These are phyloP conservation scores for Augochlorella aurata DNA, from an alignment of 2,888 invertebrate genomes.

Conservation along the genomic window DNA sequence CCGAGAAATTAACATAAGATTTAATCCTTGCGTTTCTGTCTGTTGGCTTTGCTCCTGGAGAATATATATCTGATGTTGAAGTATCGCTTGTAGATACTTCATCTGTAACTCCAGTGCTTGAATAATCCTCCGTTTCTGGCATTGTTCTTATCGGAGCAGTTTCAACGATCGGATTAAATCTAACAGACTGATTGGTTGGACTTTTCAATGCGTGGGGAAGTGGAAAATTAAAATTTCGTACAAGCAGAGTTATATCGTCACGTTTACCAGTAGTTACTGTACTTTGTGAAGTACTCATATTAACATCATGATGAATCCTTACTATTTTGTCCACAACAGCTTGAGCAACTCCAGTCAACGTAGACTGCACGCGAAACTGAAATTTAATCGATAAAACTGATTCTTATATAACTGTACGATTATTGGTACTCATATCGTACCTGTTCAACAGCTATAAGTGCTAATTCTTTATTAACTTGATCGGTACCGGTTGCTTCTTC, in stretches of 20 bases:
- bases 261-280: slow-evolving; percentile 84
- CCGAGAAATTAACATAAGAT: slow-evolving; percentile 92
- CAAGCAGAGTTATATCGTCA: slow-evolving; percentile 92
- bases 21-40: slow-evolving; percentile 88
- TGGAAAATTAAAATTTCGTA: slow-evolving; percentile 93
- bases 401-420: neutral
- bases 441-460: slow-evolving; percentile 91
- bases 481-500: slow-evolving; percentile 90
- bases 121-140: slow-evolving; percentile 65
- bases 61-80: slow-evolving; percentile 78
- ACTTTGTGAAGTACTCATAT: slow-evolving; percentile 84
- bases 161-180: slow-evolving; percentile 86
- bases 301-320: slow-evolving; percentile 91
- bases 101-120: slow-evolving; percentile 66
- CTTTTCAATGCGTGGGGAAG: slow-evolving; percentile 86
- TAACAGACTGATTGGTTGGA: slow-evolving; percentile 83
- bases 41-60: slow-evolving; percentile 80
- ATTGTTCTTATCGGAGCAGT: slow-evolving; percentile 75
- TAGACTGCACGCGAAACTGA: slow-evolving; percentile 89
- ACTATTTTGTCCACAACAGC: slow-evolving; percentile 92
- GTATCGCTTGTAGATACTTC: slow-evolving; percentile 80
- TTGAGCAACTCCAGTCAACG: slow-evolving; percentile 92
- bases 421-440: slow-evolving; percentile 74
- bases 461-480: slow-evolving; percentile 91
- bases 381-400: slow-evolving; percentile 49